phyloP scores from a whole-genome alignment of 1,140 invertebrate species.

The Idris sp. region DNA sequence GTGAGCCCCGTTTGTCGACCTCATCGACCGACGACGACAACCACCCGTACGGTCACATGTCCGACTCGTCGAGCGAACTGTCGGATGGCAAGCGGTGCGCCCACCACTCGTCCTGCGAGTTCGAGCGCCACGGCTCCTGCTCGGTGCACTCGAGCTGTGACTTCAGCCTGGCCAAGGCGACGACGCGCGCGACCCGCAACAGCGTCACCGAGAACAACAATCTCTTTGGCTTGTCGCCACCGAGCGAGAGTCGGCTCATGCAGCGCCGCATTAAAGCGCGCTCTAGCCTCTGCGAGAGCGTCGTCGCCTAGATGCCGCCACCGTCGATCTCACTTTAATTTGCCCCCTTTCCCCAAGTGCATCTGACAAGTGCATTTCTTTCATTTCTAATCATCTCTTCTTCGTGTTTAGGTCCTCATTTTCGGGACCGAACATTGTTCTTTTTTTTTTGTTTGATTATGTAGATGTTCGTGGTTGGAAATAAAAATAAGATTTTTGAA shows the following conservation, averaged over 20 bases:
- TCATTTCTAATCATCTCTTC: too few relatives aligned
- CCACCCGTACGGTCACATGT: conserved; percentile 76
- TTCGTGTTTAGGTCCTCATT: too few relatives aligned
- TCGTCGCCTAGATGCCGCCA: conserved; percentile 76
- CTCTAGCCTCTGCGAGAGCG: conserved; percentile 69
- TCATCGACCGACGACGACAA: conserved; percentile 77
- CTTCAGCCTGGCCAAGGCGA: conserved; percentile 64
- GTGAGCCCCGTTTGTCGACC: conserved; percentile 75
- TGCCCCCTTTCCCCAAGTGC: too few relatives aligned
- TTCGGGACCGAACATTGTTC: too few relatives aligned
- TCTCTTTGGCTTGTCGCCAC: conserved; percentile 89
- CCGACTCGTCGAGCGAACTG: conserved; percentile 74
- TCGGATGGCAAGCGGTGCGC: conserved; percentile 73
- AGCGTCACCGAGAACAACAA: conserved; percentile 71
- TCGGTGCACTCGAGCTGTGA: conserved; percentile 67
- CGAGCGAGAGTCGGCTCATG: conserved; percentile 89
- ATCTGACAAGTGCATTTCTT: too few relatives aligned
- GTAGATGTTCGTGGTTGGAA: too few relatives aligned
- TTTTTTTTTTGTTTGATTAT: too few relatives aligned
- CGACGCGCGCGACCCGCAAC: conserved; percentile 63
- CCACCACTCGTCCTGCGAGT: conserved; percentile 73
- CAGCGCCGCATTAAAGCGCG: conserved; percentile 84
- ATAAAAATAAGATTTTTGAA: too few relatives aligned
- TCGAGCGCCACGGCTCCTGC: conserved; percentile 68
- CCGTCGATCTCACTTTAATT: conserved; percentile 57